Percentiles rank a stretch among this genome's conserved stretches.
phyloP scores from a whole-genome alignment of 2,888 invertebrate genomes.

The Acleris holmiana region DNA sequence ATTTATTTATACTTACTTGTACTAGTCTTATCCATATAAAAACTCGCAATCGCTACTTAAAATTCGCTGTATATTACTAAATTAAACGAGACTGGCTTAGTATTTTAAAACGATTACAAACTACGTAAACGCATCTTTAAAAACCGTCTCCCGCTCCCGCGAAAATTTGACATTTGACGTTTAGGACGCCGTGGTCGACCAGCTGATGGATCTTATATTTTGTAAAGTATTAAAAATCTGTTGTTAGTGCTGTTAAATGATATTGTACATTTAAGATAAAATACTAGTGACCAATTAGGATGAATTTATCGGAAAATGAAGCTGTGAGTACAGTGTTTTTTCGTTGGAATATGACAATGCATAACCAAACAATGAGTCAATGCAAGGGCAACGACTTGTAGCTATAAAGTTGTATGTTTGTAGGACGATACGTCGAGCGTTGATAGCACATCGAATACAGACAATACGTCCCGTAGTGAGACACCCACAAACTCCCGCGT shows the following conservation, averaged over 20 bases:
- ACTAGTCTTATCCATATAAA: too few species aligned
- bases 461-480: constrained; percentile 91
- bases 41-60: too few species aligned
- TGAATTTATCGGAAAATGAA: constrained; percentile 80
- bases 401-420: constrained; percentile 20
- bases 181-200: constrained; percentile 38
- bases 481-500: constrained; percentile 89
- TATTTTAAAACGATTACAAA: too few species aligned
- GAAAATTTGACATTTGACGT: constrained; percentile 69
- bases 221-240: constrained; percentile 5
- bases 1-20: too few species aligned
- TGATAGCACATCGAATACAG: constrained; percentile 91
- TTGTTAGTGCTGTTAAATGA: neutral
- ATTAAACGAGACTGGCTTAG: too few species aligned
- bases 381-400: neutral
- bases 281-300: constrained; percentile 40
- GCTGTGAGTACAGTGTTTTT: constrained; percentile 66
- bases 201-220: constrained; percentile 49
- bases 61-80: too few species aligned
- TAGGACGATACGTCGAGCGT: constrained; percentile 91
- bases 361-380: constrained; percentile 27
- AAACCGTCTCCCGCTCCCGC: constrained; percentile 62
- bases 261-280: constrained; percentile 1
- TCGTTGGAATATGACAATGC: neutral
- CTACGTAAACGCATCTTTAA: neutral